phyloP scores from a whole-genome alignment of 2,888 invertebrate genomes.

The Ryuthela nishihirai region DNA sequence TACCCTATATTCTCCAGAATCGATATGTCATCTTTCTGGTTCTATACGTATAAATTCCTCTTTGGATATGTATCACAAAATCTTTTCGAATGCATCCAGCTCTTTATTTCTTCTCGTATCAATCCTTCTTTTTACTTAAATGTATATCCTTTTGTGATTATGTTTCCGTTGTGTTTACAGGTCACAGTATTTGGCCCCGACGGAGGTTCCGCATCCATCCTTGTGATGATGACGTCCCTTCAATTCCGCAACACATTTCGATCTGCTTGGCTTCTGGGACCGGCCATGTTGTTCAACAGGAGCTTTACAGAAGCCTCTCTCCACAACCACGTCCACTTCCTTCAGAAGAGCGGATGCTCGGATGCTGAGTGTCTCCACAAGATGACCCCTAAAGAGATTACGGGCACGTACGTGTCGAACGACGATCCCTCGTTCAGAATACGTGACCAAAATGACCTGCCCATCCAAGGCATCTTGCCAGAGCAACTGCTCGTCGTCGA shows the following conservation, averaged over 20 bases:
- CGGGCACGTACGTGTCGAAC: constrained; percentile 39
- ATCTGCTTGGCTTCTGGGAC: constrained; percentile 36
- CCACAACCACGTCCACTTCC: constrained; percentile 21
- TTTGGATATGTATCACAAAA: too few relatives aligned
- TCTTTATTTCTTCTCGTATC: too few relatives aligned
- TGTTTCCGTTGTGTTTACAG: constrained; percentile 5
- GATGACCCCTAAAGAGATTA: constrained; percentile 18
- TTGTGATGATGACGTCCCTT: constrained; percentile 15
- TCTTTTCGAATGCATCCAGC: too few relatives aligned
- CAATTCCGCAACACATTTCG: constrained; percentile 16
- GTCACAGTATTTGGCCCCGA: constrained; percentile 36
- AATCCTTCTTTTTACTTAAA: too few relatives aligned
- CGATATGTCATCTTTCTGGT: too few relatives aligned
- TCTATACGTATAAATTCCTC: too few relatives aligned
- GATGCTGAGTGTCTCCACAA: constrained; percentile 19
- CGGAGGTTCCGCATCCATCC: constrained; percentile 31
- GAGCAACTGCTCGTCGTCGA: constrained; percentile 37
- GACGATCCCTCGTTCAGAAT: constrained; percentile 44
- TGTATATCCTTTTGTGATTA: too few relatives aligned
- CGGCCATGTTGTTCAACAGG: constrained; percentile 29
- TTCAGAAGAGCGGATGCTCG: constrained; percentile 23
- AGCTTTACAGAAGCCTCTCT: constrained; percentile 10
- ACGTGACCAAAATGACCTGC: constrained; percentile 44
- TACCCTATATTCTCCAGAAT: too few relatives aligned
- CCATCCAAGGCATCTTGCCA: constrained; percentile 40